phyloP scores from a whole-genome alignment of 2,113 vertebrate genomes.

The Sinocyclocheilus rhinocerous region DNA sequence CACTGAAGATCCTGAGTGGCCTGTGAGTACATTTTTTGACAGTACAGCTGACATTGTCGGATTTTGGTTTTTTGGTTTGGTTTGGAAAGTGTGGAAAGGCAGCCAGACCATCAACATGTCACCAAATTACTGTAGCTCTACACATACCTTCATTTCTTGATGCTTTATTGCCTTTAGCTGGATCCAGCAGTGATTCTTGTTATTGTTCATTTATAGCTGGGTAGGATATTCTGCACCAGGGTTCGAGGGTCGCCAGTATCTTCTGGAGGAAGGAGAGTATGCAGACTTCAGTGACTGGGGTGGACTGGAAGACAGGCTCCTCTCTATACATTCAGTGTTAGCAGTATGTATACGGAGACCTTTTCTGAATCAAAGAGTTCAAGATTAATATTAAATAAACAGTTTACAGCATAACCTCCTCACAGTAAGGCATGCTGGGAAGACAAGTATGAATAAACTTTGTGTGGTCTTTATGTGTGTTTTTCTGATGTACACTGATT shows the following conservation, averaged over 20 bases:
- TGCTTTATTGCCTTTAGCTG: not conserved
- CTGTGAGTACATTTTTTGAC: conserved; percentile 79
- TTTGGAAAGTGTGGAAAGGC: not conserved
- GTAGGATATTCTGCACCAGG: conserved; percentile 87
- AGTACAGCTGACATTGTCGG: not conserved
- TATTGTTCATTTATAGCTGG: conserved; percentile 77
- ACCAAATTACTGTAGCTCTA: not conserved
- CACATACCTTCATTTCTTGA: not conserved
- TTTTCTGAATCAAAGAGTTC: not conserved
- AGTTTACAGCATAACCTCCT: conserved; percentile 3
- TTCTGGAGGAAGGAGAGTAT: conserved; percentile 94
- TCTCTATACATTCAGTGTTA: conserved; percentile 84
- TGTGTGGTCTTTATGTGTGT: not conserved
- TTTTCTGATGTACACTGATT: not conserved
- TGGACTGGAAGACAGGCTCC: conserved; percentile 75
- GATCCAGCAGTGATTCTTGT: not conserved
- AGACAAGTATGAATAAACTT: not conserved
- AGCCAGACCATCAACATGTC: not conserved
- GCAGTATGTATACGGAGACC: conserved; percentile 76
- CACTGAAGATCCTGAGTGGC: conserved; percentile 87
- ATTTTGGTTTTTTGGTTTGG: not conserved
- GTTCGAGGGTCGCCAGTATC: conserved; percentile 91
- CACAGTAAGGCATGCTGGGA: not conserved
- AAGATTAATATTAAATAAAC: not conserved
- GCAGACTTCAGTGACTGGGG: conserved; percentile 89